These are phyloP conservation scores for Cisticola juncidis DNA, from an alignment of 2,113 vertebrate species.

Conservation along the genomic window DNA sequence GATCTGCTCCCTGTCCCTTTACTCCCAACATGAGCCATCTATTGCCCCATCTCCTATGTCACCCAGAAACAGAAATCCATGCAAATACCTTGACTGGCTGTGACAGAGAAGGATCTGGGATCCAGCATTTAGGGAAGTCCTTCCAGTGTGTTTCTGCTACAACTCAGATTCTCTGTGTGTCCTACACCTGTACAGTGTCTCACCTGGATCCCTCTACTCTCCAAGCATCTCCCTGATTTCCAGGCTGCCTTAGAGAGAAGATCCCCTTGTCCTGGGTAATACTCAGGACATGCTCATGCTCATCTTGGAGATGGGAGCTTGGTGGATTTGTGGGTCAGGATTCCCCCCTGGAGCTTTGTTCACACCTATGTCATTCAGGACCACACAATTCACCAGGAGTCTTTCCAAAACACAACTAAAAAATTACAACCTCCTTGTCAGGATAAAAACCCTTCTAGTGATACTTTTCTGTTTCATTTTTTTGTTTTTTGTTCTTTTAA, in stretches of 20 bases:
- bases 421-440: not conserved
- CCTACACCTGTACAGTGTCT: accelerated
- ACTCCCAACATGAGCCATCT: not conserved
- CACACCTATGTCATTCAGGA: accelerated
- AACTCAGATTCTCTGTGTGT: not conserved
- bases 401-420: not conserved
- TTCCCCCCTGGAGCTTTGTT: not conserved
- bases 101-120: not conserved
- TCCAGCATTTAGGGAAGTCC: not conserved
- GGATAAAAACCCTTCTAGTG: not conserved
- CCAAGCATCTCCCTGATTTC: not conserved
- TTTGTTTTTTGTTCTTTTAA: not conserved
- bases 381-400: not conserved
- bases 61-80: not conserved
- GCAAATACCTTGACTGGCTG: not conserved
- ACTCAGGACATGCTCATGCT: too few species aligned
- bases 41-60: not conserved
- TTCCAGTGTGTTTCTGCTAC: not conserved
- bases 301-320: not conserved
- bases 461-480: not conserved
- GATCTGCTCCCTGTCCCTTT: not conserved
- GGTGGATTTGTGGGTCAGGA: not conserved
- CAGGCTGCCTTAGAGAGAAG: not conserved
- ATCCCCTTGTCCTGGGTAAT: accelerated
- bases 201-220: not conserved